Evolutionary conservation across 2,113 vertebrate genomes (phyloP), one percentile per base, ranked within the genome.

Genomic region (Alces alces): DNA sequence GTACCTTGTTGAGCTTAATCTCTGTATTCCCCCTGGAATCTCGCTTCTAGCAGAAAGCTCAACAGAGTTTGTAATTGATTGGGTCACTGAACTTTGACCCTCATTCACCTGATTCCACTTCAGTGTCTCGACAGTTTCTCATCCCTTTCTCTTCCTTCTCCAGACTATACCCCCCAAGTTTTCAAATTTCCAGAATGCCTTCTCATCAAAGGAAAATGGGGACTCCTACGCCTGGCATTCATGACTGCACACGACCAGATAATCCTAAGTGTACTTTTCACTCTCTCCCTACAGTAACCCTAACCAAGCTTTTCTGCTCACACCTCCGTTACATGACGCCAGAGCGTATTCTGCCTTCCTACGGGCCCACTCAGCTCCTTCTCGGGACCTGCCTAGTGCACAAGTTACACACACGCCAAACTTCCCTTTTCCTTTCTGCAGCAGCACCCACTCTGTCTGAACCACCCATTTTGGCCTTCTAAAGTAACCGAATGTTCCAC

Each of bases 321-420:
- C 43, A 11, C 10, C 30, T 80, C 5, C 58, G 0, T 8, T 9
- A 30, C 36, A 12, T 9, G 4, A 19, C 50, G 30, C 80, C 13
- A 45, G 45, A 2, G 83, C 86, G 52, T 87, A 84, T 93, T 93
- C 88, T 89, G 91, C 89, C 97, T 33, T 95, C 90, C 60, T 89
- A 86, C 43, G 66, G 19, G 47, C 27, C 91, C 2, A 1, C 73
- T 60, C 60, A 4, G 28, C 15, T 64, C 73, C 61, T 45, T 45
- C 93, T 58, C 10, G 0, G 25, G 10, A 50, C 19, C 2, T 0
- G 2, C 39, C 16, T 21, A 5, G 84, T 21, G 60, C 76, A 52
- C 19, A 21, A 21, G 92, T 66, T 47, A 52, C 93, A 21, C 30
- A 16, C 47, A 50, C 76, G 25, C 45, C 6, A 6, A n/a, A 47